Conservation (phyloP, 1,140 invertebrate species). For the Drosophila athabasca region DNA sequence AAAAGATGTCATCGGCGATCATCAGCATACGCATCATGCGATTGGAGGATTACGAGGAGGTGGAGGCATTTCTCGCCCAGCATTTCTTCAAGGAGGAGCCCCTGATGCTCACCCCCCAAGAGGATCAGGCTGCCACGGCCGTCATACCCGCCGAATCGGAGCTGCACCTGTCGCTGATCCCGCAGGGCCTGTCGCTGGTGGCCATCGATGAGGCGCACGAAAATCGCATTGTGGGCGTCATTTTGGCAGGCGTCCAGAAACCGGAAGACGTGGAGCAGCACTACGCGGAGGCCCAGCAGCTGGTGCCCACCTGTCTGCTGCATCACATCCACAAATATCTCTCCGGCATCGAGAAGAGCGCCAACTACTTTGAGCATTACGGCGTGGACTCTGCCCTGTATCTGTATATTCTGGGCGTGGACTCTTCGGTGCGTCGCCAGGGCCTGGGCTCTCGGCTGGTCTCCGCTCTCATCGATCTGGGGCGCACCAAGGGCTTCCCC, state of each 20-base stretch:
- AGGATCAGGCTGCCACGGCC: constrained; percentile 15
- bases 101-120: constrained; percentile 49
- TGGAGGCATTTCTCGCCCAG: constrained; percentile 35
- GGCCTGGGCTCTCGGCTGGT: constrained; percentile 53
- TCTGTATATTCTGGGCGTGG: constrained; percentile 52
- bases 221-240: constrained; percentile 52
- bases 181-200: constrained; percentile 49
- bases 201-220: constrained; percentile 40
- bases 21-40: constrained; percentile 34
- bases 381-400: constrained; percentile 46
- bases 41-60: constrained; percentile 32
- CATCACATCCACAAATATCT: constrained; percentile 61
- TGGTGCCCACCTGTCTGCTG: constrained; percentile 14
- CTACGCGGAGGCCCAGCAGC: constrained; percentile 29
- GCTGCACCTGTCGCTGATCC: constrained; percentile 32
- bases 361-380: constrained; percentile 52
- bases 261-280: constrained; percentile 53
- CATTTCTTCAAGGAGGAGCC: constrained; percentile 64
- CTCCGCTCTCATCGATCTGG: constrained; percentile 43
- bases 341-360: constrained; percentile 34
- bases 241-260: constrained; percentile 21
- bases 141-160: constrained; percentile 16
- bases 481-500: constrained; percentile 30
- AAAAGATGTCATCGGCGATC: constrained; percentile 33
- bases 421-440: constrained; percentile 41